Conservation (phyloP, 2,797 vertebrate species). For the Neosalanx taihuensis region DNA sequence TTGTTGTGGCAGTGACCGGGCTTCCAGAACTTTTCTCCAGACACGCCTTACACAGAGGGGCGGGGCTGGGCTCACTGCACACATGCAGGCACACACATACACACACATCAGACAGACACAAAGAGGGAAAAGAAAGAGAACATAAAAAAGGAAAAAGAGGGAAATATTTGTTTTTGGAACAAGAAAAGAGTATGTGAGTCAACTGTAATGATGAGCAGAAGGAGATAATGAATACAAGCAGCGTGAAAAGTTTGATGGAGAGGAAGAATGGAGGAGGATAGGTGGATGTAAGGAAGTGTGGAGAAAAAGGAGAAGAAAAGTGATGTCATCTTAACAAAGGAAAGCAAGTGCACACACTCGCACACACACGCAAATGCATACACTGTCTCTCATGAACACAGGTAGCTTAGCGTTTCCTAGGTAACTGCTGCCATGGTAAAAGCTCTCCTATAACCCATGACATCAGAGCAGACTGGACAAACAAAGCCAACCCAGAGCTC, state of each 20-base stretch:
- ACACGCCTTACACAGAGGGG: slow-evolving; percentile 74
- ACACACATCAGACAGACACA: slow-evolving; percentile 31
- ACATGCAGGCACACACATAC: slow-evolving; percentile 45
- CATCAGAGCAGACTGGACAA: slow-evolving; percentile 54
- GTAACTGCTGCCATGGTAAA: slow-evolving; percentile 42
- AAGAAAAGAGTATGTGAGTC: not conserved
- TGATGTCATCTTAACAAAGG: not conserved
- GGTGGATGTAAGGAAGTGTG: not conserved
- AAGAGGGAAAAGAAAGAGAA: not conserved
- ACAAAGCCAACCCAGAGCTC: slow-evolving; percentile 56
- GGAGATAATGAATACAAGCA: slow-evolving; percentile 35
- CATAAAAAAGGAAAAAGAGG: not conserved
- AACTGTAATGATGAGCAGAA: slow-evolving; percentile 39
- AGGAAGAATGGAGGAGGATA: slow-evolving; percentile 51
- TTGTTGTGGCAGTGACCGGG: slow-evolving; percentile 68
- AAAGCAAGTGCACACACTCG: slow-evolving; percentile 13
- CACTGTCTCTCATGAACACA: slow-evolving; percentile 18
- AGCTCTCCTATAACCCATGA: slow-evolving; percentile 61
- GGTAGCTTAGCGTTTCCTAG: slow-evolving; percentile 47
- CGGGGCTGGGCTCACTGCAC: slow-evolving; percentile 74
- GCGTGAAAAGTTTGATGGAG: slow-evolving; percentile 29
- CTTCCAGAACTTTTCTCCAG: slow-evolving; percentile 70
- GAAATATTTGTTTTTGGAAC: not conserved
- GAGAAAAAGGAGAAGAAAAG: not conserved
- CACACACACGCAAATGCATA: slow-evolving; percentile 26